Conservation (phyloP, 2,888 invertebrate species). For the Cremastinae sp. region DNA sequence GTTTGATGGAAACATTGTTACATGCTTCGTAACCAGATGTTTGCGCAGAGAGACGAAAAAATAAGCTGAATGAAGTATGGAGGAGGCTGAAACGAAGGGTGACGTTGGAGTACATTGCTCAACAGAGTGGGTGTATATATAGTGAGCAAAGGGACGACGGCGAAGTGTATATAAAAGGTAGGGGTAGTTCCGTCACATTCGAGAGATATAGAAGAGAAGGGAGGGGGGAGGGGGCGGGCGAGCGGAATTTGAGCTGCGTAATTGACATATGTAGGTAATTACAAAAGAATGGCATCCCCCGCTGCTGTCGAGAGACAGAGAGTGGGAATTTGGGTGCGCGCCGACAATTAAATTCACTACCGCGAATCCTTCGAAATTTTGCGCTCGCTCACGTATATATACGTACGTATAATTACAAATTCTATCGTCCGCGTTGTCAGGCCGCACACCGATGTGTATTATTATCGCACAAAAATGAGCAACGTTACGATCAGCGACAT, state of each 20-base stretch:
- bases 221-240: slow-evolving; percentile 25
- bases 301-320: slow-evolving; percentile 19
- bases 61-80: slow-evolving; percentile 51
- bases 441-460: not conserved
- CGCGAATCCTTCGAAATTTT: slow-evolving; percentile 49
- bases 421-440: slow-evolving; percentile 8
- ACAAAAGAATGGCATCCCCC: slow-evolving; percentile 64
- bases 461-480: not conserved
- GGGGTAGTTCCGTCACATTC: not conserved
- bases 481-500: slow-evolving; percentile 1
- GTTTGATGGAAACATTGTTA: slow-evolving; percentile 39
- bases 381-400: slow-evolving; percentile 3
- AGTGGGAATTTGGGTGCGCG: slow-evolving; percentile 53
- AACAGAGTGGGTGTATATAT: slow-evolving; percentile 14
- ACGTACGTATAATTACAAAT: slow-evolving; percentile 43
- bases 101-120: slow-evolving; percentile 41
- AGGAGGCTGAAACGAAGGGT: slow-evolving; percentile 29
- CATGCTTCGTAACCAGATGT: slow-evolving; percentile 31
- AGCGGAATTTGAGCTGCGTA: slow-evolving; percentile 67
- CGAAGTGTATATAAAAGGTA: slow-evolving; percentile 29
- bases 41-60: slow-evolving; percentile 42
- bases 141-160: slow-evolving; percentile 8
- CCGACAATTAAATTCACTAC: slow-evolving; percentile 57
- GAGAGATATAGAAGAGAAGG: slow-evolving; percentile 24
- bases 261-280: slow-evolving; percentile 72